Conservation (phyloP, 2,888 invertebrate genomes). For the Zelleria hepariella region DNA sequence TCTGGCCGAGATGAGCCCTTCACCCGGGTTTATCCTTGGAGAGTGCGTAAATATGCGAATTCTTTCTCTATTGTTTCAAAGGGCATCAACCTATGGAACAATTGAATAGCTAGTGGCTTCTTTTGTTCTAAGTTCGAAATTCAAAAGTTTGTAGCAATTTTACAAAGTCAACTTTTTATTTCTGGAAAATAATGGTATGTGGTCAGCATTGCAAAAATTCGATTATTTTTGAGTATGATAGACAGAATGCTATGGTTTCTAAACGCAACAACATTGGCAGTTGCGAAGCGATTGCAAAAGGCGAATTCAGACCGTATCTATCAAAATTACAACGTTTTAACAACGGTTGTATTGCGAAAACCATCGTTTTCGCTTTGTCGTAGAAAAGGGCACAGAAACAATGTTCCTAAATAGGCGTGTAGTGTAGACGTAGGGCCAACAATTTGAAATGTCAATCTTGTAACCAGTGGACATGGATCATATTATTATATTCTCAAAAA, state of each 20-base stretch:
- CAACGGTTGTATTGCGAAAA: not conserved
- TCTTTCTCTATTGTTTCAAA: slow-evolving; percentile 8
- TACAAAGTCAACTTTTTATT: too few species aligned
- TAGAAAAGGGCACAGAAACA: not conserved
- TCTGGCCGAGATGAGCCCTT: slow-evolving; percentile 19
- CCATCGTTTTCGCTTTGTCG: not conserved
- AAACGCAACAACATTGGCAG: not conserved
- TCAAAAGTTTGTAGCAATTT: not conserved
- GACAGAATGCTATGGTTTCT: not conserved
- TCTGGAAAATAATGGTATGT: too few species aligned
- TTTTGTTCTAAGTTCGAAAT: not conserved
- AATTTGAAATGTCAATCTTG: not conserved
- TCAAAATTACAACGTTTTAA: not conserved
- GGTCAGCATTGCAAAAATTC: not conserved
- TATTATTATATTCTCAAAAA: not conserved
- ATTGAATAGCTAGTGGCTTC: not conserved
- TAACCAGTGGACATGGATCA: not conserved
- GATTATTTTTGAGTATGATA: not conserved
- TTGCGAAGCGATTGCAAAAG: not conserved
- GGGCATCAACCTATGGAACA: not conserved
- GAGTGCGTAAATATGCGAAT: slow-evolving; percentile 11
- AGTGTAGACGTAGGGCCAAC: not conserved
- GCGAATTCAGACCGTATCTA: not conserved
- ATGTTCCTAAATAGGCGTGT: not conserved
- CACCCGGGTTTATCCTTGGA: slow-evolving; percentile 17